Evolutionary conservation across 2,113 vertebrate genomes (phyloP), one percentile per base, ranked within the genome.

Genomic region (Rhinoderma darwinii): DNA sequence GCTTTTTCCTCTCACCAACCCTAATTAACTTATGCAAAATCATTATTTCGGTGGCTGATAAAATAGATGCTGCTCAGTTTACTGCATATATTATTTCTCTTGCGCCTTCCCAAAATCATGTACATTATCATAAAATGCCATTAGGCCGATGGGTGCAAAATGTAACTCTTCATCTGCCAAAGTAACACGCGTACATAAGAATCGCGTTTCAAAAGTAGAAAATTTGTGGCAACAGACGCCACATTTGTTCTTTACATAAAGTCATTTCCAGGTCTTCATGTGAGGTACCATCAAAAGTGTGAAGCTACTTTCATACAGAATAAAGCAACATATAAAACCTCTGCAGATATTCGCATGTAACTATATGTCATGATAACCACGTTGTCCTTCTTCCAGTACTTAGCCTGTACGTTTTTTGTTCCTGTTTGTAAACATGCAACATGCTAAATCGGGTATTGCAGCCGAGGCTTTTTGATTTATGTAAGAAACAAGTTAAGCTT

Each of bases 371-470:
- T 43, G n/a, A 47, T 72, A 10, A 41, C 35, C 43, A 37, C 66
- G 41, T 17, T 59, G 63, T 35, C 27, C 54, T 75, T 80, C 70
- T 41, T 74, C 47, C 12, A 39, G 14, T 37, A 47, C 27, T n/a
- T 75, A 43, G 25, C 63, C 32, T 74, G n/a, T 72, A 56, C 54
- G 44, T 25, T 35, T 66, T 74, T 75, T 86, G 59, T 51, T 88
- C 88, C 92, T 88, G 68, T 91, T 84, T 17, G 87, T 44, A 89
- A 91, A 92, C 90, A 86, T 89, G 90, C 93, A 93, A 79, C 89
- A 84, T 89, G 90, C 92, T 90, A 90, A 61, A 44, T 73, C 14
- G 86, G 87, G 87, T 87, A 91, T 89, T 7, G 88, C 79, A 82
- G 54, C 20, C 39, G n/a, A 32, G 70, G 68, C 83, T 89, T 79